Evolutionary conservation across 2,888 invertebrate species (phyloP).

Genomic region (Cantharis lateralis): DNA sequence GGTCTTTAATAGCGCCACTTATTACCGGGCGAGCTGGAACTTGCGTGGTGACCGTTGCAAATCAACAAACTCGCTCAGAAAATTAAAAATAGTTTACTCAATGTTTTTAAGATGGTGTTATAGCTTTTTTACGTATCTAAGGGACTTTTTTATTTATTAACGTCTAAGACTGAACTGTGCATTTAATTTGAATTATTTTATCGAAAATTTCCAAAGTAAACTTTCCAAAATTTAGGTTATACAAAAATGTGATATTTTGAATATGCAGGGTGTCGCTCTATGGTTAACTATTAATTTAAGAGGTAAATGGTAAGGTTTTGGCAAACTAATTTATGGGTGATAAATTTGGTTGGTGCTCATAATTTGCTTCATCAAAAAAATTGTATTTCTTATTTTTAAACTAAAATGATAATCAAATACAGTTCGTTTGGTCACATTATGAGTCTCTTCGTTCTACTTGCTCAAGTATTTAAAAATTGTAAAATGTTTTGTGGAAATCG

Average conservation of each 20-base stretch:
- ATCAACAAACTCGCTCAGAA: conserved; percentile 16
- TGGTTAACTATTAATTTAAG: not conserved
- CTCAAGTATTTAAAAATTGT: not conserved
- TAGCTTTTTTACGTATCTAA: not conserved
- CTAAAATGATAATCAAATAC: not conserved
- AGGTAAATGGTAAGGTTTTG: not conserved
- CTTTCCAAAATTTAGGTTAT: not conserved
- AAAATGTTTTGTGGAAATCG: not conserved
- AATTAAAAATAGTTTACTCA: conserved; percentile 10
- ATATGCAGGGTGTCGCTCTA: not conserved
- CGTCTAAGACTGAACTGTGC: not conserved
- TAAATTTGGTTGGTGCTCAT: not conserved
- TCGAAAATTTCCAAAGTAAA: not conserved
- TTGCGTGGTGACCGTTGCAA: conserved; percentile 61
- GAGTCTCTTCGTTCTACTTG: not conserved
- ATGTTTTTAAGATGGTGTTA: not conserved
- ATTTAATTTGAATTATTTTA: not conserved
- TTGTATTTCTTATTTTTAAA: not conserved
- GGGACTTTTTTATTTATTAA: not conserved
- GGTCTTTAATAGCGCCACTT: conserved; percentile 78
- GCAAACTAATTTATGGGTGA: not conserved
- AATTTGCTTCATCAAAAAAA: not conserved
- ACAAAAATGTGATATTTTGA: not conserved
- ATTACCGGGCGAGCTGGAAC: conserved; percentile 87
- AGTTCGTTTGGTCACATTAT: not conserved